These are phyloP conservation scores for Myocastor coypus DNA, from an alignment of 2,113 vertebrate species.

Conservation along the genomic window DNA sequence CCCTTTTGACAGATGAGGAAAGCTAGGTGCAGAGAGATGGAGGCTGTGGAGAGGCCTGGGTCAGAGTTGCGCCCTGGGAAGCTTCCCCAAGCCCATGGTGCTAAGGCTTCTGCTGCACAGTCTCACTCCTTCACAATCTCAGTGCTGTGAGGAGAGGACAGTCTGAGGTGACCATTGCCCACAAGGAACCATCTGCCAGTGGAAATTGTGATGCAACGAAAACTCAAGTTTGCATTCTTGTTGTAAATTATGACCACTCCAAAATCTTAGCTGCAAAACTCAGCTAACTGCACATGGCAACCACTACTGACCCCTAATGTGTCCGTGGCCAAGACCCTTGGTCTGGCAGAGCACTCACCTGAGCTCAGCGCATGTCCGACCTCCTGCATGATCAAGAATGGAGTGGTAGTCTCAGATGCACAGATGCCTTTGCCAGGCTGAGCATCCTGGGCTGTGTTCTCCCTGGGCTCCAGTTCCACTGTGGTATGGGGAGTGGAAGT, in stretches of 20 bases:
- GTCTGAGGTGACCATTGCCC: neutral
- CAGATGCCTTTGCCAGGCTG: neutral
- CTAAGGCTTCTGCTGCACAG: neutral
- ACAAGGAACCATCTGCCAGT: neutral
- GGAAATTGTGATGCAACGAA: neutral
- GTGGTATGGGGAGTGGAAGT: neutral
- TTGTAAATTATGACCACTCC: neutral
- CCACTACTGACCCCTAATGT: neutral
- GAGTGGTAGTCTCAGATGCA: constrained; percentile 42
- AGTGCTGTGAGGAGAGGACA: neutral
- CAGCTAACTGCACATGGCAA: neutral
- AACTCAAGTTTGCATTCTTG: neutral
- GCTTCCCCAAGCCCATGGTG: neutral
- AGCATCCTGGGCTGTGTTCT: constrained; percentile 55
- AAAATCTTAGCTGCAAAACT: neutral
- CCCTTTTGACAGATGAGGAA: neutral
- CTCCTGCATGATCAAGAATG: constrained; percentile 82
- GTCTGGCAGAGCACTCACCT: constrained; percentile 79
- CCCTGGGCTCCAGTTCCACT: neutral
- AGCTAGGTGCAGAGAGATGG: neutral
- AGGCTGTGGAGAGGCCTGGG: neutral
- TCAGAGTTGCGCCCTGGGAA: neutral
- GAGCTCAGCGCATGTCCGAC: constrained; percentile 81
- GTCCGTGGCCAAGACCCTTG: fast-evolving
- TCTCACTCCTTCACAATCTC: neutral